A percentile compares a stretch with the other conserved stretches of the same genome.
These are phyloP conservation scores for Elysia crispata DNA, from an alignment of 2,888 invertebrate species.

Conservation along the genomic window DNA sequence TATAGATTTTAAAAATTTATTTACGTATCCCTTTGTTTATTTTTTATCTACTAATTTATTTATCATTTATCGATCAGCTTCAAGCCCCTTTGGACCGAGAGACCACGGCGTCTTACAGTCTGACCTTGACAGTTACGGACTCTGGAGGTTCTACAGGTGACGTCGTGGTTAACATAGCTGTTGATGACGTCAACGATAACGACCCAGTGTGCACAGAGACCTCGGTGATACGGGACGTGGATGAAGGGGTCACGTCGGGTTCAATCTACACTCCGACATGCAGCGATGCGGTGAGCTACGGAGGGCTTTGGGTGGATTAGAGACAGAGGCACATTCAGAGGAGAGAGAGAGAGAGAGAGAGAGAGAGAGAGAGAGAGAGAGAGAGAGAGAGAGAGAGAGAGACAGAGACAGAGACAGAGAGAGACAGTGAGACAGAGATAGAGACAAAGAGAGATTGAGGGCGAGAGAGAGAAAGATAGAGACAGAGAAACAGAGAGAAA, in stretches of 20 bases:
- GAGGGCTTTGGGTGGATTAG: too few species aligned
- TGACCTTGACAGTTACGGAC: conserved; percentile 60
- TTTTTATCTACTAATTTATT: too few species aligned
- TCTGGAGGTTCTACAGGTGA: conserved; percentile 54
- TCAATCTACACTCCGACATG: conserved; percentile 43
- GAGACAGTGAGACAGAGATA: too few species aligned
- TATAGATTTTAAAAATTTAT: too few species aligned
- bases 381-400: too few species aligned
- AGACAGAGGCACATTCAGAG: too few species aligned
- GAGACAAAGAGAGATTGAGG: too few species aligned
- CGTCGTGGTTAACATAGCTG: conserved; percentile 51
- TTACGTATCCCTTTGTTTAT: too few species aligned
- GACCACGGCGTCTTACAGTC: conserved; percentile 52
- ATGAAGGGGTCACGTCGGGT: conserved; percentile 51
- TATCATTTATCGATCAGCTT: conserved; percentile 48
- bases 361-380: too few species aligned
- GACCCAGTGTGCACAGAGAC: conserved; percentile 56
- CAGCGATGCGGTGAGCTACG: conserved; percentile 37
- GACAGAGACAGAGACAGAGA: too few species aligned
- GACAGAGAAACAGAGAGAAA: background rate
- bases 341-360: background rate
- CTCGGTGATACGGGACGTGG: conserved; percentile 41
- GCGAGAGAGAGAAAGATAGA: too few species aligned
- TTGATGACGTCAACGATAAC: conserved; percentile 60
- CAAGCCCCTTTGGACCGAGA: conserved; percentile 59